Base-by-base conservation (phyloP, 2,797 vertebrate genomes). In the Parauchenoglanis ngamensis region DNA sequence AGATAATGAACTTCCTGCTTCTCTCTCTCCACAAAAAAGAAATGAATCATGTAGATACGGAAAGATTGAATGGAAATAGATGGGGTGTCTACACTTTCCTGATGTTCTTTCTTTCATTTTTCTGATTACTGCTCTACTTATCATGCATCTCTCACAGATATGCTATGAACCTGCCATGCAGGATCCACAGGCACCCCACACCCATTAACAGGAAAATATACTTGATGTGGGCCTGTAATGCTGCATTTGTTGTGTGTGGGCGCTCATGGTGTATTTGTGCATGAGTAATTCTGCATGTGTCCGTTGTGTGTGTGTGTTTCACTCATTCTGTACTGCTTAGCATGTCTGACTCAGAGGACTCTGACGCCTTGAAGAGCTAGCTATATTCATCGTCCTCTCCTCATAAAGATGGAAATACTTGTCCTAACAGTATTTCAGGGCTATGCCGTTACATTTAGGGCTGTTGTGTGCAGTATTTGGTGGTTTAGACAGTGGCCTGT, bases 341-440 rank as follows among this genome's bases (percentile, higher is more conserved):
- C n/a, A 77, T 81, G 80, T 52, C 81, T 89, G 88, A 89, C 89
- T 89, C 88, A 87, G 56, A 80, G 72, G 72, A 72, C 49, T 63
- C 78, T 78, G 85, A 86, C 44, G 77, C 87, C 54, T 81, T 83
- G 44, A 40, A n/a, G 46, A 61, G 40, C 40, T 81, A 59, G 63
- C 59, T 83, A 84, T 79, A 84, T 72, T 87, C 63, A 87, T 86
- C 80, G 84, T 76, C 46, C 81, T 88, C 8, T 86, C 63, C 44
- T 40, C 40, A 46, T 77, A 59, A 76, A 67, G 46, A 65, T 75
- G 44, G 81, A 68, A 79, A 75, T 65, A 44, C 65, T 61, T 40
- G 59, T 70, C 35, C 61, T 70, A 85, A 2, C 40, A 56, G 12
- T 63, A 63, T 46, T n/a, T n/a, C 40, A 79, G 11, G 19, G 25